Evolutionary conservation across 1,140 invertebrate genomes (phyloP), one percentile per base, ranked within the genome.

Genomic region (Drosophila orosa): DNA sequence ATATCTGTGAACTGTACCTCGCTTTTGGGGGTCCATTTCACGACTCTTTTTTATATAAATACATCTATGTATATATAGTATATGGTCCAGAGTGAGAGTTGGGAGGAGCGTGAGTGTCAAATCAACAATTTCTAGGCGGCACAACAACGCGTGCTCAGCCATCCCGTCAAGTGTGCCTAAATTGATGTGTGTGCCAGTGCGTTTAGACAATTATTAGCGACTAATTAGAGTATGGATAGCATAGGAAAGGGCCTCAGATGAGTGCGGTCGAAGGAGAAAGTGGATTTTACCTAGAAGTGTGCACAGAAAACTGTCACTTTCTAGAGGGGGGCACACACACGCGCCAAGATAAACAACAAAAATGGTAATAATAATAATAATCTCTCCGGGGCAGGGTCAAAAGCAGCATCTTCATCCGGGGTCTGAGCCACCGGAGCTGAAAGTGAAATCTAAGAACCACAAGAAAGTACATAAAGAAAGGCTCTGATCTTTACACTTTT

Each of bases 171-270:
- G 13, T 40, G 35, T 31, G 27, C 47, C 42, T n/a, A 55, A 35
- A 33, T 50, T 3, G 22, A 17, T 69, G 66, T 83, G 68, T 77
- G 59, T 78, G 61, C 55, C 59, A 69, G 48, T 72, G 60, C 78
- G 72, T 72, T 90, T 90, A 71, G 71, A 54, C 75, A 89, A 87
- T 80, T 80, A 87, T 89, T 84, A 68, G 59, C 67, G 48, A 80
- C 77, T 80, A 87, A 87, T 87, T 89, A 73, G 68, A 77, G 76
- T 60, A 62, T 52, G 27, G 22, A 35, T 52, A 50, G 60, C 50
- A 52, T 25, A 57, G 19, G 63, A 37, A 58, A 60, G 57, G 54
- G 42, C 40, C 50, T 54, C 50, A 35, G 31, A 54, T 66, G 73
- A 73, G 58, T 74, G 47, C 48, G 45, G 60, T 52, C 47, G 52